Evolutionary conservation across 2,113 vertebrate genomes (phyloP).

Genomic region (Oreochromis spilurus): DNA sequence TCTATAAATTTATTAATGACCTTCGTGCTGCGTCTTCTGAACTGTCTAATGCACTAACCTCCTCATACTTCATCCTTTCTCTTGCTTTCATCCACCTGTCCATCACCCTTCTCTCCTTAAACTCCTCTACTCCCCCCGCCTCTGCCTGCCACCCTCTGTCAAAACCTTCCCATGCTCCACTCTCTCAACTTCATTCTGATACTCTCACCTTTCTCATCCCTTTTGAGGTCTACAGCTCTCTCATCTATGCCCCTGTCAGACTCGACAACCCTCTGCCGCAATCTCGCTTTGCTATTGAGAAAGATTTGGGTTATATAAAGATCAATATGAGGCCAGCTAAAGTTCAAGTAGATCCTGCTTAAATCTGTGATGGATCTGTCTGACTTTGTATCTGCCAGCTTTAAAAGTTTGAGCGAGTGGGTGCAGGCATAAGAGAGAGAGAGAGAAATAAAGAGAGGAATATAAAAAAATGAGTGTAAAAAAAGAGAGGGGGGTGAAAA

Average conservation of each 20-base stretch:
- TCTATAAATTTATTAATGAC: constrained; percentile 27
- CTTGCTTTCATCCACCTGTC: constrained; percentile 22
- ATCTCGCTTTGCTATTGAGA: constrained; percentile 12
- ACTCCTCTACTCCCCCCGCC: background rate
- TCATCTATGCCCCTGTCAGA: constrained; percentile 45
- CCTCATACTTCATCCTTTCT: constrained; percentile 25
- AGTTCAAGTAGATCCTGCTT: constrained; percentile 44
- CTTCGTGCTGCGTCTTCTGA: background rate
- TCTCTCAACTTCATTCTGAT: constrained; percentile 21
- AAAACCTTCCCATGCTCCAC: constrained; percentile 47
- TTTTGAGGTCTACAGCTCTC: constrained; percentile 26
- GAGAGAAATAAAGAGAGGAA: background rate
- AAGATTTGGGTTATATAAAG: constrained; percentile 34
- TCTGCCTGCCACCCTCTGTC: constrained; percentile 14
- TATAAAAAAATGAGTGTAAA: background rate
- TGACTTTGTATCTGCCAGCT: constrained; percentile 23
- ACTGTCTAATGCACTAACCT: constrained; percentile 20
- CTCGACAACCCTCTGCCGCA: constrained; percentile 5
- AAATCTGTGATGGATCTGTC: constrained; percentile 33
- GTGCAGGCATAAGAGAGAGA: background rate
- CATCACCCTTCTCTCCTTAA: constrained; percentile 11
- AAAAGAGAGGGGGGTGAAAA: background rate
- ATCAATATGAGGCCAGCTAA: constrained; percentile 40
- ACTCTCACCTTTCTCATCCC: constrained; percentile 38
- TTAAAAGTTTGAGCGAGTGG: constrained; percentile 1